Evolutionary conservation across 1,140 invertebrate species (phyloP), one percentile per base, ranked within the genome.

Genomic region (Nasonia vitripennis): DNA sequence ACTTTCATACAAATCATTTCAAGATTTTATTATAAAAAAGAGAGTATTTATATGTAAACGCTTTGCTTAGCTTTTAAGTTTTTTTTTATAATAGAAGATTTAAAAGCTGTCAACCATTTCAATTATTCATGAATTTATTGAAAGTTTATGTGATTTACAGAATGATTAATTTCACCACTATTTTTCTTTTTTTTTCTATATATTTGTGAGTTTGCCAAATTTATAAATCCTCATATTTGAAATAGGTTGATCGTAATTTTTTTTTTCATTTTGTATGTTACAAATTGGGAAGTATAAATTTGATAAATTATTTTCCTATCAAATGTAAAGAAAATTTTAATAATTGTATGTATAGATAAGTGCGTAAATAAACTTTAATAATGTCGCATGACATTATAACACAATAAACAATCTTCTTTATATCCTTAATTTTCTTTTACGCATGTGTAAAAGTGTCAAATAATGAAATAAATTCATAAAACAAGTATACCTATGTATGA

Each of bases 261-360:
- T 2, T 71, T n/a, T 12, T 71, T 74, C 34, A 14, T 73, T 70
- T 41, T 80, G 41, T 81, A 48, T 71, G 45, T 70, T 41, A 48
- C 9, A 81, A 20, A 81, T n/a, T 48, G 45, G 3, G 37, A 62
- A 51, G 48, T 67, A 41, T 74, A 51, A 73, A 14, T 73, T 45
- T 51, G 17, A 73, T 73, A 34, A 74, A 74, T 74, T 74, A 80
- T 41, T 73, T 62, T 74, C 48, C 31, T 82, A 37, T 34, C 2
- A 48, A 62, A 82, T 82, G 48, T 23, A 83, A 83, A 74, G 11
- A 75, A 75, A 78, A 68, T 84, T 74, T 78, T 84, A 78, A 71
- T 31, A 71, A 84, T 51, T 62, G 14, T 84, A n/a, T 70, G 51
- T 78, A 20, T 78, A 68, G 78, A 12, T 41, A 62, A 78, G 73